Evolutionary conservation across 2,888 invertebrate species (phyloP), one percentile per base, ranked within the genome.

Genomic region (Himalopsyche kuldschensis): DNA sequence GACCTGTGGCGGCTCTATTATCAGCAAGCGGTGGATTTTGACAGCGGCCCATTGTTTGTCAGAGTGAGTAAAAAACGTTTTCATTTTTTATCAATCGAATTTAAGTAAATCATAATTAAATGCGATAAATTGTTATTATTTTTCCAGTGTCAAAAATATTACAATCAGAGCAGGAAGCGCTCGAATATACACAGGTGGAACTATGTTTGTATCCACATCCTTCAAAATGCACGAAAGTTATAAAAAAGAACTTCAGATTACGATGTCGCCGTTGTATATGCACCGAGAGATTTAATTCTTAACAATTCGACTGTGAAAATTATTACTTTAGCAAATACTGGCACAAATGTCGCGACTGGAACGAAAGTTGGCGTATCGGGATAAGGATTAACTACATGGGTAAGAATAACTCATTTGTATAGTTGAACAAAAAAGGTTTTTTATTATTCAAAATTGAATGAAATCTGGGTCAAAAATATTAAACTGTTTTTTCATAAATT

Each of bases 11-110:
- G 92, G 92, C 0, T 90, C 91, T 0, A 91, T 92, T 81, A 88
- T 92, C 63, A 90, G 88, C 82, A 48, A 80, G 0, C 86, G 86
- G n/a, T 88, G 88, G 82, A 87, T 92, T 8, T 86, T 92, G 17
- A 91, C 92, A 0, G 92, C 92, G 11, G 92, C 92, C 4, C 92
- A 92, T 87, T 92, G 92, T 85, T 86, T 92, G 0, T 84, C 85
- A 3, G 88, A 89, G 92, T 92, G 89, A 86, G 27, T 1, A 0
- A 20, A 48, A 20, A 24, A 10, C 1, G 1, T 31, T 3, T 31
- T 69, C 69, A 69, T 69, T 17, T 11, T 41, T 24, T 15, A n/a
- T 3, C 55, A 8, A 55, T 17, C 6, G 17, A 3, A 24, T 55
- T 20, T 24, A 55, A 4, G 5, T 11, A 55, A 1, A 24, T 48